Evolutionary conservation across 2,113 vertebrate genomes (phyloP).

Genomic region (Formicarius rufipectus): DNA sequence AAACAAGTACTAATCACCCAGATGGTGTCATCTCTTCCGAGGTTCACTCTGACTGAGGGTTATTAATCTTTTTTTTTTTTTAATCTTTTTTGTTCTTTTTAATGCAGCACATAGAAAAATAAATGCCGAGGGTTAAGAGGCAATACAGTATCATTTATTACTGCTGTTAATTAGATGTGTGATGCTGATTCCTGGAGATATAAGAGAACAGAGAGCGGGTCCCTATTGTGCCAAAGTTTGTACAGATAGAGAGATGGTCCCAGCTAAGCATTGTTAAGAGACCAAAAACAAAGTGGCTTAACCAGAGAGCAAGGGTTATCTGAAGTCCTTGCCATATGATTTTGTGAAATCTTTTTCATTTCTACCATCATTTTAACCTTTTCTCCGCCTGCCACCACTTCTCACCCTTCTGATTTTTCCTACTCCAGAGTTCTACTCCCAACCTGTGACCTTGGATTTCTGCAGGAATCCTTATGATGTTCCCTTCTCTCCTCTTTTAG

Average conservation of each 20-base stretch:
- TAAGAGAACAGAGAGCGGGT: background rate
- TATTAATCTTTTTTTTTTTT: constrained; percentile 23
- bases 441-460: constrained; percentile 31
- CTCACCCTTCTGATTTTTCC: background rate
- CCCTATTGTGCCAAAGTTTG: background rate
- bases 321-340: background rate
- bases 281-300: background rate
- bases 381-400: background rate
- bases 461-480: background rate
- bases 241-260: background rate
- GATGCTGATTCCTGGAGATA: background rate
- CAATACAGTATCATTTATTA: constrained; percentile 23
- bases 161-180: constrained; percentile 29
- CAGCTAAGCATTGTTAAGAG: fast-evolving
- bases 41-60: constrained; percentile 29
- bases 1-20: constrained; percentile 68
- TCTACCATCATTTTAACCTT: background rate
- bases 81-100: background rate
- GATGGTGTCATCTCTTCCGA: constrained; percentile 58
- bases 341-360: background rate
- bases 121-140: constrained; percentile 30
- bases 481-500: background rate
- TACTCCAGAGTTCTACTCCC: background rate
- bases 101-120: constrained; percentile 17
- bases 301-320: background rate